Evolutionary conservation across 1,140 invertebrate species (phyloP).

Genomic region (Trachymyrmex cornetzi): DNA sequence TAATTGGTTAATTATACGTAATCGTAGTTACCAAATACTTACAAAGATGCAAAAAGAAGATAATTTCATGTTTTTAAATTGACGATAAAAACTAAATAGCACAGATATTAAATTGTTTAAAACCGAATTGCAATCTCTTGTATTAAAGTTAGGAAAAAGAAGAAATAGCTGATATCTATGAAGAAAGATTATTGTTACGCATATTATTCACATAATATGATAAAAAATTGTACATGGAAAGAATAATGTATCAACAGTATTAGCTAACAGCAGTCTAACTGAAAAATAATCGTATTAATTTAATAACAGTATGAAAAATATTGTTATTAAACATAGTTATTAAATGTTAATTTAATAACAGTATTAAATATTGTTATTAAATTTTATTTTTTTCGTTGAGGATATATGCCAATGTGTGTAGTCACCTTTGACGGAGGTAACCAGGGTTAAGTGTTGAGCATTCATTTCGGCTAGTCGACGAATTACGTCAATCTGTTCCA

Average conservation of each 20-base stretch:
- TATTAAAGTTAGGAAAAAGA: neutral
- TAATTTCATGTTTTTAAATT: neutral
- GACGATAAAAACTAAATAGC: neutral
- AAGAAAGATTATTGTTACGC: neutral
- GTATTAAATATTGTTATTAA: neutral
- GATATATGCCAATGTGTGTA: neutral
- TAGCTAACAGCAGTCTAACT: neutral
- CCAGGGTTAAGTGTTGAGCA: conserved; percentile 88
- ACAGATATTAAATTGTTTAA: neutral
- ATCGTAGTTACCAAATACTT: neutral
- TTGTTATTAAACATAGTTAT: too few species aligned
- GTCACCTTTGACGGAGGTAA: conserved; percentile 89
- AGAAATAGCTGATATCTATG: neutral
- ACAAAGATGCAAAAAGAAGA: neutral
- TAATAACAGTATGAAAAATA: too few species aligned
- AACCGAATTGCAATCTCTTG: neutral
- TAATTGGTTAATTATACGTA: neutral
- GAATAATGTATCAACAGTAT: neutral
- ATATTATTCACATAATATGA: neutral
- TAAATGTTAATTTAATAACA: neutral
- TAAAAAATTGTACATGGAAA: neutral
- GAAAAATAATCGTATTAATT: neutral
- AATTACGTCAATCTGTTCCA: conserved; percentile 95
- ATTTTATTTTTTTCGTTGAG: too few species aligned
- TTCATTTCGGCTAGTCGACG: conserved; percentile 91